These are phyloP conservation scores for Ferdinandea cuprea DNA, from an alignment of 2,888 invertebrate genomes.

Conservation along the genomic window DNA sequence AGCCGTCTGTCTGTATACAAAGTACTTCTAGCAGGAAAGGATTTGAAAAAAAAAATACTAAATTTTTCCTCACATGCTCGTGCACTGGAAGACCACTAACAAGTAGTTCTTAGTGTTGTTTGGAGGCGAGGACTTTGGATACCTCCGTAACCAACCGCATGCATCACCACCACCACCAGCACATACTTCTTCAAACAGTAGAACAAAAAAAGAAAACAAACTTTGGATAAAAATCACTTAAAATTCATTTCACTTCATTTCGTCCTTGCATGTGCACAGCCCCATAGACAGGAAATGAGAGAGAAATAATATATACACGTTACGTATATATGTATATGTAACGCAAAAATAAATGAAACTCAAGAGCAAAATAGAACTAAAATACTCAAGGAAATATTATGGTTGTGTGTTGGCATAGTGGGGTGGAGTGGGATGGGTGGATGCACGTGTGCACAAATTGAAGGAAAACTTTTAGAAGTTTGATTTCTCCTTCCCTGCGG, in stretches of 20 bases:
- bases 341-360: neutral
- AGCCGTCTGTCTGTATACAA: constrained; percentile 38
- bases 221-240: constrained; percentile 74
- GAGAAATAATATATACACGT: neutral
- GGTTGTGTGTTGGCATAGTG: too few relatives aligned
- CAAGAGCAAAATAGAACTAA: constrained; percentile 5
- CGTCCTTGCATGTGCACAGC: constrained; percentile 45
- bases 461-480: constrained; percentile 35
- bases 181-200: constrained; percentile 1
- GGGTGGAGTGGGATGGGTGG: constrained; percentile 45
- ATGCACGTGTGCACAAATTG: constrained; percentile 23
- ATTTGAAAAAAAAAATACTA: neutral
- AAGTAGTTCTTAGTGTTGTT: constrained; percentile 32
- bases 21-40: constrained; percentile 9
- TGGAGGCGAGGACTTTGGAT: constrained; percentile 34
- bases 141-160: constrained; percentile 13
- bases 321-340: too few relatives aligned
- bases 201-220: constrained; percentile 37
- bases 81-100: constrained; percentile 44
- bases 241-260: constrained; percentile 73
- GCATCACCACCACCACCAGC: too few relatives aligned
- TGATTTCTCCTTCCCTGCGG: neutral
- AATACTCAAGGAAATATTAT: constrained; percentile 27
- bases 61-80: constrained; percentile 5
- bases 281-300: constrained; percentile 17